A percentile compares a stretch with the other conserved stretches of the same genome.
These are phyloP conservation scores for Thomomys bottae DNA, from an alignment of 2,113 vertebrate genomes.

Conservation along the genomic window DNA sequence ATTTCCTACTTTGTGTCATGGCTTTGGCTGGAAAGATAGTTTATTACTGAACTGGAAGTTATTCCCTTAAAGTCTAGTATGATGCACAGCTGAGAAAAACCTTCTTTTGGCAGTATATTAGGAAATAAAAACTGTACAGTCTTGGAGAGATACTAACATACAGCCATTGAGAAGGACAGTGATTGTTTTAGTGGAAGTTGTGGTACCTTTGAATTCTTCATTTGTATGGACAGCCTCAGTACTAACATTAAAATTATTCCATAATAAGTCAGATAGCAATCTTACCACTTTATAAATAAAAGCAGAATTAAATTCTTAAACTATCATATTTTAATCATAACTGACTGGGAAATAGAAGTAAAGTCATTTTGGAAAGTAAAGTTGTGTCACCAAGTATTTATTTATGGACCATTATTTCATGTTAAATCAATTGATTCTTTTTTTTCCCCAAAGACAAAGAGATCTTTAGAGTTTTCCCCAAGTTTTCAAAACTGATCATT, in stretches of 20 bases:
- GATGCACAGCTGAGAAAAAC: not conserved
- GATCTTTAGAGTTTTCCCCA: not conserved
- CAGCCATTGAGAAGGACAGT: not conserved
- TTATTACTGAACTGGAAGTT: conserved; percentile 21
- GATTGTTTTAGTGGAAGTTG: not conserved
- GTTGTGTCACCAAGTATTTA: not conserved
- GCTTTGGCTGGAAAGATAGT: not conserved
- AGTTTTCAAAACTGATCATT: conserved; percentile 25
- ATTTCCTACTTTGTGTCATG: not conserved
- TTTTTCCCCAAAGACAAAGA: not conserved
- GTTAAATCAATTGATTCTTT: not conserved
- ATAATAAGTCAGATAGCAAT: not conserved
- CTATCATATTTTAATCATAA: not conserved
- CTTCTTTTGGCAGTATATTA: not conserved
- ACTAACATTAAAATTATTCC: not conserved
- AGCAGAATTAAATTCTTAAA: not conserved
- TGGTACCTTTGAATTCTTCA: not conserved
- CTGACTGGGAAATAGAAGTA: not conserved
- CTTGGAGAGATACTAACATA: not conserved
- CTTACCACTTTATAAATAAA: not conserved
- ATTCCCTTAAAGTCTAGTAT: not conserved
- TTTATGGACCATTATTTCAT: not conserved
- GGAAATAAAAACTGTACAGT: not conserved
- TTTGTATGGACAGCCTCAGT: not conserved
- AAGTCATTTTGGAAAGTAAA: not conserved